Evolutionary conservation across 1,140 invertebrate species (phyloP).

Genomic region (Megalonaias nervosa): DNA sequence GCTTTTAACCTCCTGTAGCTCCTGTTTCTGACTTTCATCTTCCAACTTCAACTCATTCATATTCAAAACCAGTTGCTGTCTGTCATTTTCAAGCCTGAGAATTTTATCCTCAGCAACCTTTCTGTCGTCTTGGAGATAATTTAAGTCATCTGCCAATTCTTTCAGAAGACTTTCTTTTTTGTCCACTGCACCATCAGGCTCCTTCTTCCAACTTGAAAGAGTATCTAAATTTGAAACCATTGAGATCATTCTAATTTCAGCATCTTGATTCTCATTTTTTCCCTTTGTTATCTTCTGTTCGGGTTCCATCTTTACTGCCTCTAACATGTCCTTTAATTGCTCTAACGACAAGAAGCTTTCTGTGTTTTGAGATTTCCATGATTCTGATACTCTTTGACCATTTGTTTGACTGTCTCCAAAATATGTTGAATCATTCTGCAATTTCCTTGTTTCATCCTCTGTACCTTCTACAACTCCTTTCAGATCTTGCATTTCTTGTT

Average conservation of each 20-base stretch:
- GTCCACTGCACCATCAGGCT: slow-evolving; percentile 1
- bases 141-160: slow-evolving; percentile 3
- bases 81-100: background rate
- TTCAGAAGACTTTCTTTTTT: slow-evolving; percentile 6
- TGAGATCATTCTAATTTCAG: background rate
- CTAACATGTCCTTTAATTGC: slow-evolving; percentile 12
- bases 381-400: slow-evolving; percentile 24
- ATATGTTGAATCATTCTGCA: slow-evolving; percentile 25
- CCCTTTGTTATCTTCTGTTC: slow-evolving; percentile 15
- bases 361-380: slow-evolving; percentile 25
- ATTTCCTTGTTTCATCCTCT: slow-evolving; percentile 25
- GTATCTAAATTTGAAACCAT: slow-evolving; percentile 8
- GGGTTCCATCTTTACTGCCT: slow-evolving; percentile 20
- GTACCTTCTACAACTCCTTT: slow-evolving; percentile 9
- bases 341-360: slow-evolving; percentile 11
- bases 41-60: too few species aligned
- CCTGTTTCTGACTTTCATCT: too few species aligned
- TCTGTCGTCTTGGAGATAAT: background rate
- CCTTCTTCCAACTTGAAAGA: slow-evolving; percentile 9
- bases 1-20: too few species aligned
- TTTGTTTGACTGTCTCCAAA: slow-evolving; percentile 29
- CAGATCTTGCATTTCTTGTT: slow-evolving; percentile 24
- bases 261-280: background rate
- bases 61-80: too few species aligned
- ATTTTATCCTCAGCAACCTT: background rate